Conservation (phyloP, 2,888 invertebrate genomes). For the Pogonocherus hispidulus region DNA sequence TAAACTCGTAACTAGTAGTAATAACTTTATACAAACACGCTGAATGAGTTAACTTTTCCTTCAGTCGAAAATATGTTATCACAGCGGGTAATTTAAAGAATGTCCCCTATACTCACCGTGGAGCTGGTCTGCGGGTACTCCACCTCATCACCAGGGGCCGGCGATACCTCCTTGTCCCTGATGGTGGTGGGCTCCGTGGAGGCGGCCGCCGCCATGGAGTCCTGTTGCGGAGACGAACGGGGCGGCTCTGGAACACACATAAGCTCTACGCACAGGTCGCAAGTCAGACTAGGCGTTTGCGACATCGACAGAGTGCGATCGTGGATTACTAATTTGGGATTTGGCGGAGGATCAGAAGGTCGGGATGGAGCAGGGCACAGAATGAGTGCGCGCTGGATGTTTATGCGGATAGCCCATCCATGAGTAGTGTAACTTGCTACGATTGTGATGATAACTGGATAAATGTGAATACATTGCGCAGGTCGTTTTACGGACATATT, state of each 20-base stretch:
- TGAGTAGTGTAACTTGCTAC: too few species aligned
- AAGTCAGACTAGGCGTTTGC: constrained; percentile 28
- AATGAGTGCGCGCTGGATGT: not conserved
- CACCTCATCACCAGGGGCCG: constrained; percentile 67
- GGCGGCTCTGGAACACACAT: constrained; percentile 78
- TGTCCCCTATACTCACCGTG: constrained; percentile 67
- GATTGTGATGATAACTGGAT: not conserved
- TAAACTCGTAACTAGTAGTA: too few species aligned
- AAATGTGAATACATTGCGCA: too few species aligned
- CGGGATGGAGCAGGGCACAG: not conserved
- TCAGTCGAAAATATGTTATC: too few species aligned
- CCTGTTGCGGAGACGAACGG: constrained; percentile 83
- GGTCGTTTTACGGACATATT: too few species aligned
- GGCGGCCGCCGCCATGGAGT: constrained; percentile 73
- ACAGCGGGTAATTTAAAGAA: too few species aligned
- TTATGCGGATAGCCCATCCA: too few species aligned
- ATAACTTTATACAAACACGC: too few species aligned
- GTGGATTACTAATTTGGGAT: constrained; percentile 25
- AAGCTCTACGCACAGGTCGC: constrained; percentile 49
- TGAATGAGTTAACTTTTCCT: too few species aligned
- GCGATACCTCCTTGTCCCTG: constrained; percentile 61
- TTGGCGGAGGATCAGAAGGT: constrained; percentile 8
- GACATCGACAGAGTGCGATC: constrained; percentile 34
- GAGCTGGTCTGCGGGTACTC: constrained; percentile 68
- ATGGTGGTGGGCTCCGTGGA: constrained; percentile 67